A percentile compares a stretch with the other conserved stretches of the same genome.
These are phyloP conservation scores for Sphenopsis melanotis DNA, from an alignment of 2,797 vertebrate species.

Conservation along the genomic window DNA sequence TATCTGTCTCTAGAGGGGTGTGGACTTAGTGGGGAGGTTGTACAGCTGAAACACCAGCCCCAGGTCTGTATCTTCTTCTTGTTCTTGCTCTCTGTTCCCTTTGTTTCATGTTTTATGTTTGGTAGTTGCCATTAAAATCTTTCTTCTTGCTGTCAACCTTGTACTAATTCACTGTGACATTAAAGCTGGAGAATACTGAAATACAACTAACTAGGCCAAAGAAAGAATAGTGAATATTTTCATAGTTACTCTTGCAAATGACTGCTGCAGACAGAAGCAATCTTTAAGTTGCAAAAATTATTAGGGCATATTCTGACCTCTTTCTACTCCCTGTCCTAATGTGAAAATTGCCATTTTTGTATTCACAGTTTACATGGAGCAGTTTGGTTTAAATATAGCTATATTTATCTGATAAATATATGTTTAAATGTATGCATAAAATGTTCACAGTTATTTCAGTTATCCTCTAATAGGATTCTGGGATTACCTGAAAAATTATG, in stretches of 20 bases:
- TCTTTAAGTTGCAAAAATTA: neutral
- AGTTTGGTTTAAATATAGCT: neutral
- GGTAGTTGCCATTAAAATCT: neutral
- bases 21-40: neutral
- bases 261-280: neutral
- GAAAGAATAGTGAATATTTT: neutral
- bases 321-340: neutral
- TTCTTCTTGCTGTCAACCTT: neutral
- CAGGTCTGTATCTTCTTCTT: neutral
- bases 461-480: neutral
- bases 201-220: neutral
- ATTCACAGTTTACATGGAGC: neutral
- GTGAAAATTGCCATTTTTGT: neutral
- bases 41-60: neutral
- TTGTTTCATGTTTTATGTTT: neutral
- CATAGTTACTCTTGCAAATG: neutral
- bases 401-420: neutral
- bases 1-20: neutral
- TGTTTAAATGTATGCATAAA: neutral
- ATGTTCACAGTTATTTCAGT: neutral
- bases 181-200: neutral
- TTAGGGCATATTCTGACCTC: neutral
- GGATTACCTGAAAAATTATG: neutral
- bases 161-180: neutral
- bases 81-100: neutral